phyloP scores from a whole-genome alignment of 1,140 invertebrate genomes.

The Pteromalus puparum region DNA sequence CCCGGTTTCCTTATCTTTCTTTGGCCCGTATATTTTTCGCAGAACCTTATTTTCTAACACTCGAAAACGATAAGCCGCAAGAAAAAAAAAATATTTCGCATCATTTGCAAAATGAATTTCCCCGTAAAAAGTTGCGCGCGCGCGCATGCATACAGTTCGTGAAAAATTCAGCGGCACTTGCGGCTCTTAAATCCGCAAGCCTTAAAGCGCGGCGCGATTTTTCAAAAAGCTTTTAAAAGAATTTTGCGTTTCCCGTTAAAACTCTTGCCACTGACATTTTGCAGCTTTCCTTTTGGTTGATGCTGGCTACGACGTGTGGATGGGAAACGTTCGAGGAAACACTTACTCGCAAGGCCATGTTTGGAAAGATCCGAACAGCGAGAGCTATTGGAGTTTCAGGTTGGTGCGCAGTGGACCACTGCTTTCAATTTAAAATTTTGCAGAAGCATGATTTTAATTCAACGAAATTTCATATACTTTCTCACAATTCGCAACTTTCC shows the following conservation, averaged over 20 bases:
- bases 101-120: no score
- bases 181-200: no score
- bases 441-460: background rate
- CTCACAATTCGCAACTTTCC: no score
- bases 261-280: conserved; percentile 6
- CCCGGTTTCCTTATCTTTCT: no score
- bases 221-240: conserved; percentile 13
- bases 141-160: no score
- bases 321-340: conserved; percentile 78
- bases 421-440: background rate
- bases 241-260: no score
- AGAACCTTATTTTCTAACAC: no score
- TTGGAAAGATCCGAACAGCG: conserved; percentile 63
- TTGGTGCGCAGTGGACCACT: conserved; percentile 1
- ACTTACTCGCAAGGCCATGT: conserved; percentile 72
- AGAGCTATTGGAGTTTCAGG: conserved; percentile 76
- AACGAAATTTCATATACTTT: background rate
- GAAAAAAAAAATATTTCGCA: no score
- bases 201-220: background rate
- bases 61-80: no score
- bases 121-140: no score
- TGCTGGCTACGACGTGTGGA: conserved; percentile 84
- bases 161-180: no score
- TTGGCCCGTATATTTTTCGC: no score
- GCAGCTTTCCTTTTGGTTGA: conserved; percentile 78